Base-by-base conservation (phyloP, 2,113 vertebrate species). In the Fregetta grallaria region DNA sequence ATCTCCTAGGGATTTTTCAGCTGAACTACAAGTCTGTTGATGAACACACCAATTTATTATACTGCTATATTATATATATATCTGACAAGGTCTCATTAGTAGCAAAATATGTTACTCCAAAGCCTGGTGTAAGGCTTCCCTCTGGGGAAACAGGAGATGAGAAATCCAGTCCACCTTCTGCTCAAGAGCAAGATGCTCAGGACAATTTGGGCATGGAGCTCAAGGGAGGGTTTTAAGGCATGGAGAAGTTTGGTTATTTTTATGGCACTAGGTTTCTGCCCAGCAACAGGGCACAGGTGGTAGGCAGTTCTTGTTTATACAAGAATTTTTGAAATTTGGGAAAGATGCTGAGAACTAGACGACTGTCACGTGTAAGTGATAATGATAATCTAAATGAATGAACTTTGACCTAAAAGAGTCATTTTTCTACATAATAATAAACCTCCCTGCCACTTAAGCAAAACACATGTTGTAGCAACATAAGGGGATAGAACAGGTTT, bases 171-270 rank as follows among this genome's bases (percentile, higher is more conserved):
- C 47, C 34, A 42, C 16, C 15, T 88, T 7, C 29, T 75, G 52
- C 42, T 45, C 42, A 44, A 45, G 44, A 73, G 11, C 11, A 29
- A 49, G 55, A 47, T 49, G 74, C 19, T 61, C 11, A 14, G 90
- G 61, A 10, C 13, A 34, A 16, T 34, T 30, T 30, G 34, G 42
- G 22, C 20, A 36, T 9, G 32, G 32, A 83, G 25, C 9, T 62
- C 42, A 8, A 22, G 9, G 27, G 15, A 62, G 23, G 17, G 38
- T 16, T 53, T 55, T n/a, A 49, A 32, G 20, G 12, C 27, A 36
- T 0, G 0, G 29, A 56, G 29, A 62, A n/a, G 3, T 36, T 45
- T 58, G 25, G 36, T 21, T 75, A 5, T 62, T 72, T 66, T 52
- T n/a, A 15, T 10, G 29, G 18, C 32, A 15, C 42, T 26, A 8